These are phyloP conservation scores for Asarcornis scutulata DNA, from an alignment of 2,113 vertebrate genomes.

Conservation along the genomic window DNA sequence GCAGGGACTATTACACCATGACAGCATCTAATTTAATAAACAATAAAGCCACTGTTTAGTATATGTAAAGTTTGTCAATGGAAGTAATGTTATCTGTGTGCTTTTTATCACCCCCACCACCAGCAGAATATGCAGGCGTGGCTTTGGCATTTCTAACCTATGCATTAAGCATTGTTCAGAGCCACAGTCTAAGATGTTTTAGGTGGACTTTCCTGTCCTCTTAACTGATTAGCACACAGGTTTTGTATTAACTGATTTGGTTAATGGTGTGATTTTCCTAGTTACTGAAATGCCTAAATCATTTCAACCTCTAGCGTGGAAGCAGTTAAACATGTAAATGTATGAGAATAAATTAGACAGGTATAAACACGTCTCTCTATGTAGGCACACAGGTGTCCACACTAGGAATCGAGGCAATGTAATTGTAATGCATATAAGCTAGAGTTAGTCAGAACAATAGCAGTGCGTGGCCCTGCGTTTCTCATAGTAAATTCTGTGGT, in stretches of 20 bases:
- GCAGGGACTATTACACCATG: conserved; percentile 52
- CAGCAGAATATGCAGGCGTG: conserved; percentile 25
- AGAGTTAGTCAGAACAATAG: not conserved
- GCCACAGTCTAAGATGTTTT: conserved; percentile 21
- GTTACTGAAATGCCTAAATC: not conserved
- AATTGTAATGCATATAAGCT: not conserved
- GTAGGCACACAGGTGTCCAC: not conserved
- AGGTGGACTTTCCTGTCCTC: conserved; percentile 62
- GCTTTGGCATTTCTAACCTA: conserved; percentile 3
- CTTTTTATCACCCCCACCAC: conserved; percentile 32
- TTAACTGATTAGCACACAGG: not conserved
- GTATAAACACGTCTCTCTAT: not conserved
- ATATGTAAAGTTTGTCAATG: conserved; percentile 59
- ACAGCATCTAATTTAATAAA: conserved; percentile 57
- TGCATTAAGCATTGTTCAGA: conserved; percentile 37
- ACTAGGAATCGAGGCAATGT: not conserved
- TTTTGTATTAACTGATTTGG: conserved; percentile 41
- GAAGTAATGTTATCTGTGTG: conserved; percentile 66
- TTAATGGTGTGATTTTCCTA: conserved; percentile 44
- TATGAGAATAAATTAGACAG: not conserved
- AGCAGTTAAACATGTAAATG: conserved; percentile 33
- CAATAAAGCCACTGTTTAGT: conserved; percentile 61
- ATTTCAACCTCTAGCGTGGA: conserved; percentile 4
- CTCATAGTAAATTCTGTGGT: not conserved
- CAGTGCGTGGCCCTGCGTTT: accelerated